Percentiles rank a stretch among this genome's conserved stretches.
phyloP scores from a whole-genome alignment of 2,888 invertebrate species.

The Drosophila nr. medialis region DNA sequence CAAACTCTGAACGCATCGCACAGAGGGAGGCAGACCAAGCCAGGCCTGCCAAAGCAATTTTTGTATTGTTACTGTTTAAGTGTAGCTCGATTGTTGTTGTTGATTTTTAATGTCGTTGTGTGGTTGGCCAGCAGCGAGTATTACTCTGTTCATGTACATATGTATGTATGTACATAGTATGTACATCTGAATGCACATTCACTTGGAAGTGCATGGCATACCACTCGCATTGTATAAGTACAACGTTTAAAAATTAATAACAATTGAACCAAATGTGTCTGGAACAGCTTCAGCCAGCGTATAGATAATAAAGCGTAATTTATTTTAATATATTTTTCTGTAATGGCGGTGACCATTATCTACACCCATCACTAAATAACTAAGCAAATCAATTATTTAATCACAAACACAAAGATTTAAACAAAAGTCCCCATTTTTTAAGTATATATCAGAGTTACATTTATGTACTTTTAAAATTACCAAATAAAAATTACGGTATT shows the following conservation, averaged over 20 bases:
- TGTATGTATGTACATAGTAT: neutral
- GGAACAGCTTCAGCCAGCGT: constrained; percentile 10
- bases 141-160: constrained; percentile 9
- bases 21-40: constrained; percentile 55
- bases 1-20: constrained; percentile 42
- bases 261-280: constrained; percentile 33
- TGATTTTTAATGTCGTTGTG: constrained; percentile 57
- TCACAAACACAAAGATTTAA: neutral
- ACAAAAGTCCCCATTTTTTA: neutral
- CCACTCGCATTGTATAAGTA: constrained; percentile 33
- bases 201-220: constrained; percentile 10
- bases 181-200: constrained; percentile 2
- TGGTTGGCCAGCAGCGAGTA: constrained; percentile 62
- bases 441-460: neutral
- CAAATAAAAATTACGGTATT: neutral
- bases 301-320: constrained; percentile 34
- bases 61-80: constrained; percentile 38
- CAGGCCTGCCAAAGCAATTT: constrained; percentile 46
- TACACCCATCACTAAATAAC: constrained; percentile 8
- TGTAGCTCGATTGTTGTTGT: constrained; percentile 54
- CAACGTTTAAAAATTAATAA: constrained; percentile 33
- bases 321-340: neutral
- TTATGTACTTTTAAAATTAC: neutral
- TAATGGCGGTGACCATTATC: constrained; percentile 17
- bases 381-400: neutral